Percentiles rank a stretch among this genome's conserved stretches.
These are phyloP conservation scores for Catocala sponsa DNA, from an alignment of 2,888 invertebrate species.

Conservation along the genomic window DNA sequence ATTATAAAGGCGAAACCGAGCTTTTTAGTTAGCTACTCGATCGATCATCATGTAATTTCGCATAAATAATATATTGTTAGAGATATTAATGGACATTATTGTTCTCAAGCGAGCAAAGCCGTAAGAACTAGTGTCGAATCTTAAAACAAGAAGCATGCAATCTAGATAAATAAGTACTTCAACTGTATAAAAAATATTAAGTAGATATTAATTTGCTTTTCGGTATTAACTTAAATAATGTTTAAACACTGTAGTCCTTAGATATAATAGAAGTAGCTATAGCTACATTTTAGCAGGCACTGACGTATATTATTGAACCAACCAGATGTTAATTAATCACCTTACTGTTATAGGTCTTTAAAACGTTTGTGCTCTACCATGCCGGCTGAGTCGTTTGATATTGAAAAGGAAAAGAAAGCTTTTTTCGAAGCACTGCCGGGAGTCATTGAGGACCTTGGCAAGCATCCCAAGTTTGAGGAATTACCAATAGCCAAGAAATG, in stretches of 20 bases:
- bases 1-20: no score
- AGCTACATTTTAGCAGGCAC: slow-evolving; percentile 7
- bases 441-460: slow-evolving; percentile 39
- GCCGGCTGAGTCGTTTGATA: slow-evolving; percentile 25
- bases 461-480: slow-evolving; percentile 45
- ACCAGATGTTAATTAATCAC: neutral
- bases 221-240: neutral
- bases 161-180: no score
- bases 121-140: no score
- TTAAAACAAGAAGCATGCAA: no score
- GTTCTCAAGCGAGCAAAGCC: no score
- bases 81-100: no score
- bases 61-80: no score
- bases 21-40: no score
- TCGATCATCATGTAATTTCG: no score
- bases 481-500: slow-evolving; percentile 46
- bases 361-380: slow-evolving; percentile 12
- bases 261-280: neutral
- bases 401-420: slow-evolving; percentile 36
- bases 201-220: no score
- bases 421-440: slow-evolving; percentile 37
- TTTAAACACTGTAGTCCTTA: neutral
- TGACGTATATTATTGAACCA: no score
- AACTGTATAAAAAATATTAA: no score
- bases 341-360: slow-evolving; percentile 25